These are phyloP conservation scores for Donacobius atricapilla DNA, from an alignment of 2,113 vertebrate genomes.

Conservation along the genomic window DNA sequence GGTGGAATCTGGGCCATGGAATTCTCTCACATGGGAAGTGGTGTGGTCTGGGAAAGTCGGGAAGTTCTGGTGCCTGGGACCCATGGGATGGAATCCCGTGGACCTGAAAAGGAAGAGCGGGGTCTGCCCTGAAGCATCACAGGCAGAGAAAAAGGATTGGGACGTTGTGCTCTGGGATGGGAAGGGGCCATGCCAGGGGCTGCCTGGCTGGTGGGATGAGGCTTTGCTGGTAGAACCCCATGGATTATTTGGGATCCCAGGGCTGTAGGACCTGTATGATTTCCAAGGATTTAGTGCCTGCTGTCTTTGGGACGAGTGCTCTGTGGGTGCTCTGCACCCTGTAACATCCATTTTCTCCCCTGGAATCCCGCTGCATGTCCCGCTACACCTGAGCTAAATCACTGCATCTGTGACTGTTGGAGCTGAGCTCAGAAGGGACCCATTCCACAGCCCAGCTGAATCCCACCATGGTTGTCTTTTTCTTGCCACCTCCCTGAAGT, in stretches of 20 bases:
- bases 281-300: neutral
- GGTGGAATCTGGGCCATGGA: neutral
- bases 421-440: neutral
- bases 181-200: neutral
- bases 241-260: neutral
- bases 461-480: neutral
- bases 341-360: neutral
- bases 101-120: neutral
- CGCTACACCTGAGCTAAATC: neutral
- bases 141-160: neutral
- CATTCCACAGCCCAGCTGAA: neutral
- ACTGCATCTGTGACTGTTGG: neutral
- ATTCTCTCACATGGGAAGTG: neutral
- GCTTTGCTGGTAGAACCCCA: neutral
- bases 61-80: neutral
- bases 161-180: neutral
- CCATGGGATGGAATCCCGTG: neutral
- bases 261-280: neutral
- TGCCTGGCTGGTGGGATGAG: neutral
- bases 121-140: neutral
- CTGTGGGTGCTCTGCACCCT: neutral
- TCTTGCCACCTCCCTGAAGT: neutral
- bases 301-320: neutral
- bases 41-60: rapidly evolving
- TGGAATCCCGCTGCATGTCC: neutral